These are phyloP conservation scores for Thumatha senex DNA, from an alignment of 2,888 invertebrate species.

Conservation along the genomic window DNA sequence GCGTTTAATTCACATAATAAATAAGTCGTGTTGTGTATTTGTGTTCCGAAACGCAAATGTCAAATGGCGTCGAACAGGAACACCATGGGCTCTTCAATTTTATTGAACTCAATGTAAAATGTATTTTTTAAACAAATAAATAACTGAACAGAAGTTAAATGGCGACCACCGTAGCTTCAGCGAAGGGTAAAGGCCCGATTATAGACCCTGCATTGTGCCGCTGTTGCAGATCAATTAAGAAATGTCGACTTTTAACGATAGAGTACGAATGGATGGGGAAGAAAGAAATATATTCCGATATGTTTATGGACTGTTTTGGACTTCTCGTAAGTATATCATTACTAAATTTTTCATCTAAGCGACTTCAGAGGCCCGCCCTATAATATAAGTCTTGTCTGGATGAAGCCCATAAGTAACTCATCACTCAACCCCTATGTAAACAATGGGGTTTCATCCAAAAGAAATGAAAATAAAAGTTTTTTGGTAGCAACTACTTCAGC, in stretches of 20 bases:
- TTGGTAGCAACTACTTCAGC: too few species aligned
- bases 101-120: slow-evolving; percentile 5
- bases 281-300: slow-evolving; percentile 72
- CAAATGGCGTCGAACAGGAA: slow-evolving; percentile 3
- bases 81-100: slow-evolving; percentile 5
- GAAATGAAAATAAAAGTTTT: too few species aligned
- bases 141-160: slow-evolving; percentile 35
- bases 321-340: slow-evolving; percentile 57
- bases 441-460: too few species aligned
- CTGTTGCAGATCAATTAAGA: slow-evolving; percentile 72
- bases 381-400: too few species aligned
- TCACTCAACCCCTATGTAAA: too few species aligned
- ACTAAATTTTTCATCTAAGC: too few species aligned
- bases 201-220: slow-evolving; percentile 70
- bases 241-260: slow-evolving; percentile 64
- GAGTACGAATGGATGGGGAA: slow-evolving; percentile 68
- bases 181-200: slow-evolving; percentile 59
- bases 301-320: slow-evolving; percentile 76
- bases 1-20: neutral
- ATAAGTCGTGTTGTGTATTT: too few species aligned
- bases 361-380: too few species aligned
- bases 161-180: slow-evolving; percentile 33
- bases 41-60: neutral
- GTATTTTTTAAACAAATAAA: slow-evolving; percentile 29
- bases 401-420: too few species aligned